Evolutionary conservation across 2,113 vertebrate genomes (phyloP).

Genomic region (Anolis carolinensis): DNA sequence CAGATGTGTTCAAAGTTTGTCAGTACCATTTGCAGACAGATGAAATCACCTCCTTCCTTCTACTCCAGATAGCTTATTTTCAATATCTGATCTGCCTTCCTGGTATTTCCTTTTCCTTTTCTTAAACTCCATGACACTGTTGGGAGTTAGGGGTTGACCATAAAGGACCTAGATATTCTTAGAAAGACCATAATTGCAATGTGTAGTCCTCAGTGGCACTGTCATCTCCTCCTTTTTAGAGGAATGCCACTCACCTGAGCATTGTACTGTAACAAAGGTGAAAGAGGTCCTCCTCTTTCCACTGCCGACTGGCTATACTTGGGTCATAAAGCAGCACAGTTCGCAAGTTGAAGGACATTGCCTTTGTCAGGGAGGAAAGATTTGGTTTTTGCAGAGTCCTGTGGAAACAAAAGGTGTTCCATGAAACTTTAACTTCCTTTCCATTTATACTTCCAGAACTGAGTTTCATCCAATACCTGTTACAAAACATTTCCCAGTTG

Average conservation of each 20-base stretch:
- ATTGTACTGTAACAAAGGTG: conserved; percentile 80
- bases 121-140: no score
- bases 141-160: no score
- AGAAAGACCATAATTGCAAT: no score
- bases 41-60: no score
- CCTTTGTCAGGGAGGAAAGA: conserved; percentile 71
- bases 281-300: conserved; percentile 82
- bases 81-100: no score
- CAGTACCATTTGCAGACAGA: no score
- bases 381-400: conserved; percentile 81
- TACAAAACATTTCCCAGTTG: not conserved
- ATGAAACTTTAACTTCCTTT: not conserved
- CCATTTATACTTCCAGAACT: not conserved
- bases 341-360: conserved; percentile 75
- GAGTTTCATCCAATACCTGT: not conserved
- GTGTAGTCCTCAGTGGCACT: not conserved
- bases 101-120: no score
- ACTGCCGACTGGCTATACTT: conserved; percentile 63
- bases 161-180: no score
- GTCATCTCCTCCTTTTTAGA: no score
- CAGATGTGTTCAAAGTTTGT: not conserved
- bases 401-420: not conserved
- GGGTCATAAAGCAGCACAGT: conserved; percentile 71
- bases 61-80: no score
- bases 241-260: conserved; percentile 76